Conservation (phyloP, 2,888 invertebrate species). For the Tiphia femorata region DNA sequence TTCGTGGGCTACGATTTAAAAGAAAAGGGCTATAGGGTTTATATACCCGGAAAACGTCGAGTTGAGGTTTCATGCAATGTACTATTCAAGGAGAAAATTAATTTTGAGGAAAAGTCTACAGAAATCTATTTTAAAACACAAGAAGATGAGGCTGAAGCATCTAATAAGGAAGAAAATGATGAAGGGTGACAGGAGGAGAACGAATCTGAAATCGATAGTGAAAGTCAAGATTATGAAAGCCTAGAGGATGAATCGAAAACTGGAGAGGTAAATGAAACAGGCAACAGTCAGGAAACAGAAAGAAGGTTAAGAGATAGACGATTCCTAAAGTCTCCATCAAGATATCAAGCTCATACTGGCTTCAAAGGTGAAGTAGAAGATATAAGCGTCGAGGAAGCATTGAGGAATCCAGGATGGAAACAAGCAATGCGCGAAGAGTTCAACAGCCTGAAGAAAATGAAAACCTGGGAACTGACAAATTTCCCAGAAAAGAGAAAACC, state of each 20-base stretch:
- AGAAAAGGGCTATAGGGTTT: slow-evolving; percentile 35
- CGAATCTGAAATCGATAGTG: too few species aligned
- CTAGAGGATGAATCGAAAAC: too few species aligned
- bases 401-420: slow-evolving; percentile 45
- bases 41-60: slow-evolving; percentile 23
- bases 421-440: slow-evolving; percentile 44
- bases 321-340: slow-evolving; percentile 24
- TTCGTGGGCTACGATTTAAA: slow-evolving; percentile 45
- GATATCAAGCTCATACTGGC: slow-evolving; percentile 22
- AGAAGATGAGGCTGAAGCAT: background rate
- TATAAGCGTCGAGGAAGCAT: slow-evolving; percentile 36
- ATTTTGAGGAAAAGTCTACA: background rate
- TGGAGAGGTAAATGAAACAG: too few species aligned
- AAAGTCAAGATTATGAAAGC: too few species aligned
- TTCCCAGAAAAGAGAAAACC: slow-evolving; percentile 30
- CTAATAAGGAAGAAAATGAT: background rate
- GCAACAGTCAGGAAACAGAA: too few species aligned
- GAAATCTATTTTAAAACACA: background rate
- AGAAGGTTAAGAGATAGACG: slow-evolving; percentile 29
- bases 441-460: slow-evolving; percentile 35
- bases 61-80: slow-evolving; percentile 36
- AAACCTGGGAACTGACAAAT: slow-evolving; percentile 43
- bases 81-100: slow-evolving; percentile 29
- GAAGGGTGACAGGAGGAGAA: too few species aligned
- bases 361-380: slow-evolving; percentile 38